Base-by-base conservation (phyloP, 2,888 invertebrate genomes). In the Leptopilina syphax region DNA sequence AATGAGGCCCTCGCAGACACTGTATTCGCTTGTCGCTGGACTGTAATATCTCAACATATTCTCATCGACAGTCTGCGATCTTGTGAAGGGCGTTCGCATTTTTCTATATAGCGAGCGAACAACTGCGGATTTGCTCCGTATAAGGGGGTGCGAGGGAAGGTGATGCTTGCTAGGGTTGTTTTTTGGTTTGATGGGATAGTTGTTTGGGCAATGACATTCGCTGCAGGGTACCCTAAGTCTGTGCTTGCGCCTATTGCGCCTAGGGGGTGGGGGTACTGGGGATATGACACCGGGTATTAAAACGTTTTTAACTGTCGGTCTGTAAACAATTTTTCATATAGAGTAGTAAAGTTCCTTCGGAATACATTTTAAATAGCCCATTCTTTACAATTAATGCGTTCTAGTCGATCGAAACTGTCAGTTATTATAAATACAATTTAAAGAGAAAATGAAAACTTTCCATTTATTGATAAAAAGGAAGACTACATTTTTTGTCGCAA, bases 41-140 rank as follows among this genome's bases (percentile, higher is more conserved):
- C 89, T 90, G 86, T 90, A 89, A 87, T 90, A 89, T 83, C 89
- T 88, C 84, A 91, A 85, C 81, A 91, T 86, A 86, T 89, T 91
- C 86, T 92, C 92, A 87, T 92, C 92, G 87, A 92, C 90, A 83
- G 92, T 91, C 85, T 88, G 91, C 84, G 92, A 92, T 83, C 91
- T 91, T 85, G 90, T 89, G 86, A 92, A 91, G 79, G 92, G 91
- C 84, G 90, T 90, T 87, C 90, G 90, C 89, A 91, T 91, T 89
- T 91, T 92, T 89, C 89, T 90, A 87, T 91, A 91, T 87, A 91
- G 90, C 89, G 91, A 92, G 88, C 92, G 91, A 83, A 92, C 90
- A 87, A 92, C 92, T 91, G 91, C 92, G 91, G 91, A 92, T 91
- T 92, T 92, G 92, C 92, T 92, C 91, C 92, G 91, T 91, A 92